Evolutionary conservation across 2,113 vertebrate species (phyloP).

Genomic region (Kryptolebias marmoratus): DNA sequence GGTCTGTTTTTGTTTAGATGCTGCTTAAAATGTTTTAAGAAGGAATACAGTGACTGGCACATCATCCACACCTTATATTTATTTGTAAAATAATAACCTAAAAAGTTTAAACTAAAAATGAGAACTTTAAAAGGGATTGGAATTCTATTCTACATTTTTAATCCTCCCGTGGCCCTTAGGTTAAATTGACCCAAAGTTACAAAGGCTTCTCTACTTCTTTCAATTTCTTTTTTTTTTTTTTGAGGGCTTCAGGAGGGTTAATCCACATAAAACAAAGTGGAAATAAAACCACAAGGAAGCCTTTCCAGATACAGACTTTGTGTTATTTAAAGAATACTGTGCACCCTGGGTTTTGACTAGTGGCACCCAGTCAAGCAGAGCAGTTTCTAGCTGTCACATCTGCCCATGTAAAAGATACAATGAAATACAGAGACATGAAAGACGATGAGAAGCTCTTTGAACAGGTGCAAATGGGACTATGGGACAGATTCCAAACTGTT

Average conservation of each 20-base stretch:
- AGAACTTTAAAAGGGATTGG: no score
- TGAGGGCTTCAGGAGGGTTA: no score
- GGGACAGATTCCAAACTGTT: slow-evolving; percentile 59
- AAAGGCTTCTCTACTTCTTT: no score
- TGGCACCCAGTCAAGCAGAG: background rate
- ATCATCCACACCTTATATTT: background rate
- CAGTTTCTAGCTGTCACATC: slow-evolving; percentile 25
- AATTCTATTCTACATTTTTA: no score
- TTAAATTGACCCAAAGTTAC: no score
- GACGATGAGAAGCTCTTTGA: slow-evolving; percentile 39
- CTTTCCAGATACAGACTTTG: background rate
- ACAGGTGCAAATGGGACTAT: slow-evolving; percentile 46
- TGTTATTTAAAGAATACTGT: slow-evolving; percentile 31
- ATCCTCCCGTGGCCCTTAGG: no score
- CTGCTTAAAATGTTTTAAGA: background rate
- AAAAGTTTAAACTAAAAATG: background rate
- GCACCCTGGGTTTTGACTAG: slow-evolving; percentile 11
- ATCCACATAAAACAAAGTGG: background rate
- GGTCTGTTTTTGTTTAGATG: background rate
- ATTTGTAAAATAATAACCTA: background rate
- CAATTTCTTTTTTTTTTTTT: no score
- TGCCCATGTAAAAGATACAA: slow-evolving; percentile 13
- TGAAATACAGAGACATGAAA: slow-evolving; percentile 39
- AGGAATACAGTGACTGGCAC: background rate
- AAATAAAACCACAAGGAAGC: background rate